Evolutionary conservation across 2,113 vertebrate species (phyloP).

Genomic region (Sander lucioperca): DNA sequence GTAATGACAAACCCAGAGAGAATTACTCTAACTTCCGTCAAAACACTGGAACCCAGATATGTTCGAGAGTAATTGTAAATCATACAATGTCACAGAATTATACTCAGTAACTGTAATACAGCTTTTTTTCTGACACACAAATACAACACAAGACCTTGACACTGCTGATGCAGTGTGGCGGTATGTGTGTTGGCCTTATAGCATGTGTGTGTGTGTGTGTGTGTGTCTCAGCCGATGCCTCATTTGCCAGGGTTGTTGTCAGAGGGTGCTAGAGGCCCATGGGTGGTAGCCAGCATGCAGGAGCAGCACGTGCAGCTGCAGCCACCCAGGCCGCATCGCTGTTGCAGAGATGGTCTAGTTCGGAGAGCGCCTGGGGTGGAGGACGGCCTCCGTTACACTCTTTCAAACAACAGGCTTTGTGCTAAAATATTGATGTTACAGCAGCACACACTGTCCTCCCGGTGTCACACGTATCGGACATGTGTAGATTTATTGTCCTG

Average conservation of each 20-base stretch:
- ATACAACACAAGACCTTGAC: slow-evolving; percentile 42
- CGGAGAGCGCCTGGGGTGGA: slow-evolving; percentile 28
- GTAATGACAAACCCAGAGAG: too few species aligned
- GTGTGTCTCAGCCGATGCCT: slow-evolving; percentile 19
- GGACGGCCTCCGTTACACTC: slow-evolving; percentile 45
- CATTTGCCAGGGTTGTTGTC: slow-evolving; percentile 36
- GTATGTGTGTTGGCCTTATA: slow-evolving; percentile 5
- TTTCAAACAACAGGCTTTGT: slow-evolving; percentile 41
- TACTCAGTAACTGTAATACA: too few species aligned
- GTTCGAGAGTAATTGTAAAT: too few species aligned
- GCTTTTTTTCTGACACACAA: not conserved
- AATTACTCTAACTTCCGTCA: too few species aligned
- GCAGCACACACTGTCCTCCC: slow-evolving; percentile 29
- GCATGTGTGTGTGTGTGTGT: slow-evolving; percentile 9
- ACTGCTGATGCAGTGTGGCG: slow-evolving; percentile 48
- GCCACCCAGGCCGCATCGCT: slow-evolving; percentile 17
- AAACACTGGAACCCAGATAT: too few species aligned
- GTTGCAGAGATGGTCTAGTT: slow-evolving; percentile 57
- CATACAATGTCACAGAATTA: too few species aligned
- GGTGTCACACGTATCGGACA: slow-evolving; percentile 37
- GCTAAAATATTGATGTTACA: slow-evolving; percentile 62
- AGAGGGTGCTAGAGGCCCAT: slow-evolving; percentile 50
- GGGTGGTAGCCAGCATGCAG: slow-evolving; percentile 35
- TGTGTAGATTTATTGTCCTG: slow-evolving; percentile 34
- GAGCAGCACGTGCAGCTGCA: slow-evolving; percentile 54